Conservation (phyloP, 2,888 invertebrate genomes). For the Buathra laborator region DNA sequence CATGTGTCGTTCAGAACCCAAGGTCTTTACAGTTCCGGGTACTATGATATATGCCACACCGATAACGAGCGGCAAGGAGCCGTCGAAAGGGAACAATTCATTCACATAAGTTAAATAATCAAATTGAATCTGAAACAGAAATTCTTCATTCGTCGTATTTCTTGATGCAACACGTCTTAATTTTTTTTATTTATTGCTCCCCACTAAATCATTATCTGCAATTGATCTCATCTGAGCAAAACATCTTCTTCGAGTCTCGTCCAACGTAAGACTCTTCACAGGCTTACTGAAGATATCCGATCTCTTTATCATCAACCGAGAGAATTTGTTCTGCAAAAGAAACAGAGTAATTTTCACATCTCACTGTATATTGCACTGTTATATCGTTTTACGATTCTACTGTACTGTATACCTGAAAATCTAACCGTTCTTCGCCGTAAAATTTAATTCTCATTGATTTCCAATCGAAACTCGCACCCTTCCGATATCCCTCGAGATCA, state of each 20-base stretch:
- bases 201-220: conserved; percentile 70
- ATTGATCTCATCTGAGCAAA: conserved; percentile 72
- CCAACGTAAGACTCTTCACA: conserved; percentile 87
- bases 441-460: conserved; percentile 92
- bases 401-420: conserved; percentile 89
- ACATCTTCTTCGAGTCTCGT: conserved; percentile 89
- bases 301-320: conserved; percentile 89
- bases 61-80: conserved; percentile 82
- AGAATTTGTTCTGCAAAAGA: conserved; percentile 90
- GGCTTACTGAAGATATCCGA: conserved; percentile 92
- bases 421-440: conserved; percentile 91
- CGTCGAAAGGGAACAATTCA: conserved; percentile 81
- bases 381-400: too few species aligned
- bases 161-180: background rate
- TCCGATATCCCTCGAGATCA: conserved; percentile 92
- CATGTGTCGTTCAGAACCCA: conserved; percentile 86
- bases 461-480: conserved; percentile 94
- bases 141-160: background rate
- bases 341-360: conserved; percentile 39
- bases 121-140: conserved; percentile 48
- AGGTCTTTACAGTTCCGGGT: conserved; percentile 83
- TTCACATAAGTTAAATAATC: conserved; percentile 69
- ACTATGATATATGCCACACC: conserved; percentile 85
- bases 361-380: background rate
- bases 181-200: conserved; percentile 53